Evolutionary conservation across 2,113 vertebrate genomes (phyloP).

Genomic region (Ariopsis seemanni): DNA sequence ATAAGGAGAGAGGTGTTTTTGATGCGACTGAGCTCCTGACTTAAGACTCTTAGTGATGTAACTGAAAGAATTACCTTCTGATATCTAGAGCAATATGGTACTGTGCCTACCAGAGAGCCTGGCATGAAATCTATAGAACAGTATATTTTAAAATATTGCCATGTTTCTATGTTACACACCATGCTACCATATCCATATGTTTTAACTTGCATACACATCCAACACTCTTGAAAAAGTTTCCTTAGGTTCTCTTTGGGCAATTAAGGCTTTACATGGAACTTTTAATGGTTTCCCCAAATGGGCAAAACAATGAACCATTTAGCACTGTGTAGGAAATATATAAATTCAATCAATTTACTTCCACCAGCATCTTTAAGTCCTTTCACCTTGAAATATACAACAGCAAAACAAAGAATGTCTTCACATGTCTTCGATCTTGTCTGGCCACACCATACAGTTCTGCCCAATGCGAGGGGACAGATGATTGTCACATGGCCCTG

Average conservation of each 20-base stretch:
- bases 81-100: slow-evolving; percentile 4
- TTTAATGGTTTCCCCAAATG: not conserved
- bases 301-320: not conserved
- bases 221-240: not conserved
- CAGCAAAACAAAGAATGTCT: not conserved
- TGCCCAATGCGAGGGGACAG: not conserved
- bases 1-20: slow-evolving; percentile 36
- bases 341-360: not conserved
- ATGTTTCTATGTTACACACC: not conserved
- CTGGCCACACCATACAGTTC: not conserved
- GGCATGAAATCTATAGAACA: not conserved
- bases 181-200: not conserved
- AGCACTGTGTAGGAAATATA: not conserved
- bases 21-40: slow-evolving; percentile 19
- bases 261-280: not conserved
- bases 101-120: not conserved
- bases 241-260: not conserved
- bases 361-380: not conserved
- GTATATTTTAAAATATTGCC: not conserved
- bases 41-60: slow-evolving; percentile 22
- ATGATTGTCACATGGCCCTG: not conserved
- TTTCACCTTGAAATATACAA: not conserved
- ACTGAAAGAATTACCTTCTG: slow-evolving; percentile 28
- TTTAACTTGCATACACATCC: not conserved
- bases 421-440: not conserved